Base-by-base conservation (phyloP, 2,888 invertebrate genomes). In the Diogma glabrata region DNA sequence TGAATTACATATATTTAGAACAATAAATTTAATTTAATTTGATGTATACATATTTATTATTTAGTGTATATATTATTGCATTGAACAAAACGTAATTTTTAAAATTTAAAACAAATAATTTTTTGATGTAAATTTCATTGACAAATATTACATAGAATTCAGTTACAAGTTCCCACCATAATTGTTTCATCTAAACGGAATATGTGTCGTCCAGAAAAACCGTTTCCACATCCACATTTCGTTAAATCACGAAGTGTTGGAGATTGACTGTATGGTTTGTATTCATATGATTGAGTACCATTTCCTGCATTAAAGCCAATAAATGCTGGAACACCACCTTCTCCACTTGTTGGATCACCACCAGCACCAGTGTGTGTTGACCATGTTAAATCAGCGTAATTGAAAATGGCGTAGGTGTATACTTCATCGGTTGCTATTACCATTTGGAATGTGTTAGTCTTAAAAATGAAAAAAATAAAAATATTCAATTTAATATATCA, bases 401-500 rank as follows among this genome's bases (percentile, higher is more conserved):
- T 97, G 69, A 91, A 92, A 51, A 99, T 91, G 1, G 85, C 90
- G 65, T 95, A 99, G 0, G 95, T 92, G 63, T 87, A 85, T 3
- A 91, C 88, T 72, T 92, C 94, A 65, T 95, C 92, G 0, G 94
- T 92, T 1, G 88, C 90, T 50, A 97, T 67, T 3, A 95, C 82
- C 76, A 91, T 75, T 82, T 99, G 97, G 74, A 94, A 97, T 0
- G 94, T 92, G 66, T 96, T 96, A 2, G 92, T 91, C 85, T 89
- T 72, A 6, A 71, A 72, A n/a, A n/a, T n/a, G n/a, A n/a, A n/a
- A n/a, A n/a, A n/a, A n/a, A n/a, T n/a, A n/a, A n/a, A n/a, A n/a
- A n/a, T n/a, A n/a, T n/a, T n/a, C n/a, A n/a, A n/a, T n/a, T n/a
- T n/a, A n/a, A n/a, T n/a, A n/a, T n/a, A n/a, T n/a, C n/a, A n/a